A percentile compares a stretch with the other conserved stretches of the same genome.
Evolutionary conservation across 2,888 invertebrate species (phyloP).

Genomic region (Ecliptopera silaceata): DNA sequence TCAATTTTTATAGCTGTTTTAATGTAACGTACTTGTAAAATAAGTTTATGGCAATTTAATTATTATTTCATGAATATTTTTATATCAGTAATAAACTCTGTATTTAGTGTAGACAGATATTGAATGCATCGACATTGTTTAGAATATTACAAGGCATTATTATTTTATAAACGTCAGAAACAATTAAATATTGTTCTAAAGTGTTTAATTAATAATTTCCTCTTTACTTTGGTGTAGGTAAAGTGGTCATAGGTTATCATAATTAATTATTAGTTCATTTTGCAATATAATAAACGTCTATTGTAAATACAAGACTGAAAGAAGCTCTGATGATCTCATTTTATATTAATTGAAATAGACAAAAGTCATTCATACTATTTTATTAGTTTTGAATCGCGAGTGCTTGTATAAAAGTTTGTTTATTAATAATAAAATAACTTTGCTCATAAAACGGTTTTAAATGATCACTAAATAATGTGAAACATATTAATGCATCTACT

Average conservation of each 20-base stretch:
- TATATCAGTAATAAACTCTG: too few relatives aligned
- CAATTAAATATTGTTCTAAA: neutral
- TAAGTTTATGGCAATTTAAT: too few relatives aligned
- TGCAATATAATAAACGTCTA: conserved; percentile 7
- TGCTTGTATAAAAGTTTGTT: too few relatives aligned
- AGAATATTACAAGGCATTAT: neutral
- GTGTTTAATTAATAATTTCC: neutral
- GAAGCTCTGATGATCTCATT: conserved; percentile 12
- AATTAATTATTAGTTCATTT: neutral
- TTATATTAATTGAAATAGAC: neutral
- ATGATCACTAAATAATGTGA: too few relatives aligned
- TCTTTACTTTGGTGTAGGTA: neutral
- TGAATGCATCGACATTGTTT: too few relatives aligned
- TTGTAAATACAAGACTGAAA: conserved; percentile 6
- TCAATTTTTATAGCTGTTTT: too few relatives aligned
- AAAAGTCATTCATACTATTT: neutral
- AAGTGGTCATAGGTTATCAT: conserved; percentile 12
- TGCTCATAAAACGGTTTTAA: too few relatives aligned
- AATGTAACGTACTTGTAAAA: too few relatives aligned
- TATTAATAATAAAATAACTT: neutral
- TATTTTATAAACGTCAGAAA: neutral
- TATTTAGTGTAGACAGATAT: too few relatives aligned
- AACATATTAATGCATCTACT: too few relatives aligned
- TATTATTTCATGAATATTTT: too few relatives aligned
- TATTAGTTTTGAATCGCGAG: neutral